Base-by-base conservation (phyloP, 2,888 invertebrate species). In the Macrosoma leucophasiata region DNA sequence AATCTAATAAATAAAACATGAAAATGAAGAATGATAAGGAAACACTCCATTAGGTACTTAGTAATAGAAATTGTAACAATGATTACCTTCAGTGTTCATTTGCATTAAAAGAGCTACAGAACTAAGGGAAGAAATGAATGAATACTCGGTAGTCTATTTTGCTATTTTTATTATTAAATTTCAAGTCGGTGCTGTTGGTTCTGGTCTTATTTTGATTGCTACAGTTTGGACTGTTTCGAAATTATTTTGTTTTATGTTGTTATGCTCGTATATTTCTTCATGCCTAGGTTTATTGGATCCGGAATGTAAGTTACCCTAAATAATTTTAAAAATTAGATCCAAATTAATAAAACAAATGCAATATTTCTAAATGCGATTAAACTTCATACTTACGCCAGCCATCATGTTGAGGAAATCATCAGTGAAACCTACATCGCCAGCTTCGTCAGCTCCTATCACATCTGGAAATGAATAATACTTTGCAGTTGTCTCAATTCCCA, bases 11-110 rank as follows among this genome's bases (percentile, higher is more conserved):
- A 41, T 49, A 58, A 64, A 74, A 66, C 72, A 75, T 76, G 65
- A 74, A 66, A 72, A 75, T 76, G 74, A 75, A 75, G 71, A 64
- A 66, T 55, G 66, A 67, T 67, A 63, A 41, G 27, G 27, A 33
- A 36, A 29, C n/a, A n/a, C n/a, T n/a, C n/a, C n/a, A n/a, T n/a
- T n/a, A 24, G 27, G n/a, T 30, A 26, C 39, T 22, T 28, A 26
- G 32, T 26, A 36, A 25, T 43, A 32, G 27, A 9, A 36, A 47
- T 51, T 21, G 19, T 24, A n/a, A 17, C 15, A 32, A 18, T 34
- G 17, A 38, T 68, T 77, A 78, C 79, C 77, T 72, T 39, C 41
- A 55, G 69, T 76, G 75, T 75, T 78, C 76, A 76, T 53, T 63
- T 72, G 70, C 66, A 52, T 48, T 36, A 32, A 26, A 29, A 7